Evolutionary conservation across 2,797 vertebrate species (phyloP).

Genomic region (Okamejei kenojei): DNA sequence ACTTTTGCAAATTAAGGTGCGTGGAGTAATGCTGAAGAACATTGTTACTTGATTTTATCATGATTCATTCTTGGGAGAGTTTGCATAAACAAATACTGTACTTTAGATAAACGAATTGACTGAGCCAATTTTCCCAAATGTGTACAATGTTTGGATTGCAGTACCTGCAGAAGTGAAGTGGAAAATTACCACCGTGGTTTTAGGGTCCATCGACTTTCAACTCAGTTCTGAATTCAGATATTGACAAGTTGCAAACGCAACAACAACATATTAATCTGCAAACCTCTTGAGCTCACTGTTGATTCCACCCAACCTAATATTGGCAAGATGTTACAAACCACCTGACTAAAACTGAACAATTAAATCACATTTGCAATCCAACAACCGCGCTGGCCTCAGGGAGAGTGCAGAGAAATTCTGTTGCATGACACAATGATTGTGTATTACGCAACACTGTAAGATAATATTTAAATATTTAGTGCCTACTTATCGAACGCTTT

Average conservation of each 20-base stretch:
- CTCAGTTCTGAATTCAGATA: neutral
- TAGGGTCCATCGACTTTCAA: neutral
- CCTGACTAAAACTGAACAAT: neutral
- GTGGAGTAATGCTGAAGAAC: neutral
- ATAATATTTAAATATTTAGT: too few species aligned
- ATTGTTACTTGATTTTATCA: neutral
- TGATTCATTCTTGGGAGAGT: neutral
- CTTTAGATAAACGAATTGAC: neutral
- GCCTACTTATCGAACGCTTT: too few species aligned
- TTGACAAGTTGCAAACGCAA: neutral
- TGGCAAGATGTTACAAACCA: neutral
- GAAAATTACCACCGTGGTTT: neutral
- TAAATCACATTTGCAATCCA: neutral
- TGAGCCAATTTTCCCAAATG: neutral
- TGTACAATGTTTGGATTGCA: neutral
- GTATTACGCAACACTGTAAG: too few species aligned
- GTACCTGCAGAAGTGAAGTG: neutral
- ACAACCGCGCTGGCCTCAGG: neutral
- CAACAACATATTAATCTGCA: neutral
- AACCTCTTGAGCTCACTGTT: neutral
- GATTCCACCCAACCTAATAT: neutral
- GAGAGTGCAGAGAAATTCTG: neutral
- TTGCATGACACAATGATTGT: too few species aligned
- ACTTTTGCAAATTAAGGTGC: neutral
- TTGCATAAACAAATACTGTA: constrained; percentile 17